phyloP scores from a whole-genome alignment of 2,888 invertebrate species.

The Drosophila lutescens region DNA sequence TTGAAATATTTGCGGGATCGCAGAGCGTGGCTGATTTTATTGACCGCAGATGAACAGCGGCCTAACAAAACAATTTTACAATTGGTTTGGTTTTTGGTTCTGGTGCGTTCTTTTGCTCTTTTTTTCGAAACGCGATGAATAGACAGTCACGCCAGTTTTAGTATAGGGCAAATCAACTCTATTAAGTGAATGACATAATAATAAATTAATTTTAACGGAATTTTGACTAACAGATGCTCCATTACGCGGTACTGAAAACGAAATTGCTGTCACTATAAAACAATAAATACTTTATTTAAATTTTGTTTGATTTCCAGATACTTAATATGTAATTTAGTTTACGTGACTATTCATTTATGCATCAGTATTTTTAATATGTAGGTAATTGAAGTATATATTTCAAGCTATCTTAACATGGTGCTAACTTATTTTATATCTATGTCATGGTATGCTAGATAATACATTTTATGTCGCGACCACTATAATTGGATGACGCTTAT shows the following conservation, averaged over 20 bases:
- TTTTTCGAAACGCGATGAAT: slow-evolving; percentile 36
- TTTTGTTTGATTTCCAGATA: too few species aligned
- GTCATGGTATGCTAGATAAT: background rate
- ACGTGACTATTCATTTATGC: too few species aligned
- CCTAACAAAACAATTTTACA: slow-evolving; percentile 71
- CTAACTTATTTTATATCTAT: background rate
- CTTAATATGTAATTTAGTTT: too few species aligned
- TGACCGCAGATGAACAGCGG: slow-evolving; percentile 54
- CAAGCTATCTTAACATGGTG: background rate
- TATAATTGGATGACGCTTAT: too few species aligned
- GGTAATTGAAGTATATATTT: too few species aligned
- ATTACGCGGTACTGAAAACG: background rate
- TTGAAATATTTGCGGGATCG: slow-evolving; percentile 50
- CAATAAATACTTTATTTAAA: too few species aligned
- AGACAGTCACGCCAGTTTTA: slow-evolving; percentile 64
- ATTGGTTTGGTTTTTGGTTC: slow-evolving; percentile 56
- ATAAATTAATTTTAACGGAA: slow-evolving; percentile 23
- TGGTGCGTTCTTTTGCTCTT: slow-evolving; percentile 11
- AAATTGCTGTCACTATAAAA: background rate
- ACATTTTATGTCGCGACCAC: background rate
- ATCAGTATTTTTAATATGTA: too few species aligned
- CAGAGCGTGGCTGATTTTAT: slow-evolving; percentile 73
- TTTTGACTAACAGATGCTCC: slow-evolving; percentile 1
- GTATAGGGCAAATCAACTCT: slow-evolving; percentile 31
- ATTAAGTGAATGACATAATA: slow-evolving; percentile 45